A percentile compares a stretch with the other conserved stretches of the same genome.
phyloP scores from a whole-genome alignment of 2,113 vertebrate genomes.

The Rhineura floridana region DNA sequence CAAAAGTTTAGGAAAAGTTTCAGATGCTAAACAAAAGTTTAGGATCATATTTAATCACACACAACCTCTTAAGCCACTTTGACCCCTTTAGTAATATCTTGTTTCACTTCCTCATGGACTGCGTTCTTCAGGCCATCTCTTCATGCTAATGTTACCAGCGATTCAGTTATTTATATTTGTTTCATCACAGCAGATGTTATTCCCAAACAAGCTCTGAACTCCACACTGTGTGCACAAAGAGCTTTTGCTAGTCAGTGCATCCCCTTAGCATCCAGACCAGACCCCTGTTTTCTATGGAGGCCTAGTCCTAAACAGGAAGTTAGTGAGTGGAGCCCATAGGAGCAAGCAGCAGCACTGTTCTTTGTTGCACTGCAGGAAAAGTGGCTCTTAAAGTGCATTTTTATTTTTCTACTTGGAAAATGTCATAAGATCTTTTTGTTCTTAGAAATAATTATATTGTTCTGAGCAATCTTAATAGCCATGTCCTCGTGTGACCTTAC shows the following conservation, averaged over 20 bases:
- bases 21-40: too few species aligned
- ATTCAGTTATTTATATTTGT: background rate
- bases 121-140: background rate
- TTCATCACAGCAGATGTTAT: background rate
- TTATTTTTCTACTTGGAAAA: background rate
- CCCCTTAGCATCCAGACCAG: background rate
- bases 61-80: background rate
- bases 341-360: background rate
- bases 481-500: background rate
- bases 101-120: background rate
- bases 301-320: background rate
- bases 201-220: background rate
- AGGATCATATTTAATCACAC: background rate
- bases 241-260: background rate
- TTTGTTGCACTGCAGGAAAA: background rate
- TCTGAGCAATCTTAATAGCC: rapidly evolving
- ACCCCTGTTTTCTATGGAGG: background rate
- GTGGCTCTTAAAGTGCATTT: background rate
- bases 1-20: background rate
- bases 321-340: background rate
- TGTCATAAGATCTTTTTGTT: background rate
- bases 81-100: background rate
- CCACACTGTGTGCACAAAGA: background rate
- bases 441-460: background rate
- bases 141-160: background rate